Conservation (phyloP, 2,113 vertebrate species). For the Petroica traversi region DNA sequence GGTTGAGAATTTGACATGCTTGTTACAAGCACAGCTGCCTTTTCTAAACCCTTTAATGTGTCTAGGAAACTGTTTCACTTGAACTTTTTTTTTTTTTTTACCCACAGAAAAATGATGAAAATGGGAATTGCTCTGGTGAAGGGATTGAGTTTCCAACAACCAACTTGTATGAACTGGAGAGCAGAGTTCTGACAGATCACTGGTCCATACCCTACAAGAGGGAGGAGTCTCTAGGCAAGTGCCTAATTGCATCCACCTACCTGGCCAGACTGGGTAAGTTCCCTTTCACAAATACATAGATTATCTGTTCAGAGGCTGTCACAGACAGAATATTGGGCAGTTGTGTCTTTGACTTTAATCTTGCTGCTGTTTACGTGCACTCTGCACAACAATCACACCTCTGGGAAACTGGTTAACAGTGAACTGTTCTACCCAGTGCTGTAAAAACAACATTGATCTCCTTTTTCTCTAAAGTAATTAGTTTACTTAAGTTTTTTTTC, state of each 20-base stretch:
- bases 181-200: slow-evolving; percentile 96
- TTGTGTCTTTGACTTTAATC: background rate
- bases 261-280: slow-evolving; percentile 91
- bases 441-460: background rate
- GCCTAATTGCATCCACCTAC: slow-evolving; percentile 93
- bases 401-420: background rate
- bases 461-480: background rate
- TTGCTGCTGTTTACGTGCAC: background rate
- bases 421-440: background rate
- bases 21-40: background rate
- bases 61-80: background rate
- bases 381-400: background rate
- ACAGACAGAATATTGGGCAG: background rate
- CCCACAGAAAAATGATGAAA: slow-evolving; percentile 92
- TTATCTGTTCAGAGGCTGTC: background rate
- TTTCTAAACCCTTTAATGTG: background rate
- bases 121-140: slow-evolving; percentile 93
- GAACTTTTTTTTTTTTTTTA: background rate
- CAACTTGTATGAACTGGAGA: slow-evolving; percentile 97
- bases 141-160: slow-evolving; percentile 98
- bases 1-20: background rate
- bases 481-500: background rate
- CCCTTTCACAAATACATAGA: background rate
- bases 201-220: slow-evolving; percentile 99
- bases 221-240: slow-evolving; percentile 96